Evolutionary conservation across 2,888 invertebrate species (phyloP), one percentile per base, ranked within the genome.

Genomic region (Perithous albicinctus): DNA sequence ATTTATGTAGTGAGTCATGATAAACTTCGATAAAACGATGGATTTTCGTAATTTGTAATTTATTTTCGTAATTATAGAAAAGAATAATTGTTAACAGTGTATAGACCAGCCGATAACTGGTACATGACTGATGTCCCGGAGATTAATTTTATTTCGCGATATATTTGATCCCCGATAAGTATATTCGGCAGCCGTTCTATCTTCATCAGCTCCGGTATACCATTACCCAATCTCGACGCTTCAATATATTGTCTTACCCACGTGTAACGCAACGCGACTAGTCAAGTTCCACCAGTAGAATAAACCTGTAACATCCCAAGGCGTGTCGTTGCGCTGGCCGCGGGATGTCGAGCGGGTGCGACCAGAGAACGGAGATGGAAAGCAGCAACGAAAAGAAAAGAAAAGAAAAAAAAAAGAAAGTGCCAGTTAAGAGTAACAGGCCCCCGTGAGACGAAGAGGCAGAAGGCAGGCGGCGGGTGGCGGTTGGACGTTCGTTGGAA

Each of bases 391-490:
- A 38, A 20, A 78, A 51, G 7, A 29, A 67, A 32, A 70, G 3
- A 35, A 56, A 63, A 32, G 56, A 18, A 54, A 67, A 69, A 77
- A 85, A 85, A 83, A 85, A 88, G 87, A 85, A 88, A 89, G 86
- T 85, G 85, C 84, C 79, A 82, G 85, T 73, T 73, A 83, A 85
- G 89, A 89, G 90, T 88, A 90, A 90, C 88, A 88, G 89, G 90
- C 90, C 89, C 88, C 88, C 90, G 90, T 90, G 90, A 88, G 88
- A 89, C 85, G 88, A 67, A 72, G 84, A 78, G 83, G 83, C 84
- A 72, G 67, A 80, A 82, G 69, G 78, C 81, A 78, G 69, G 64
- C 78, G 75, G 70, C 73, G 76, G 72, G 78, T 66, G 51, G 69
- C 69, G 73, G 73, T 54, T 69, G 20, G 41, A 46, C 54, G 54